Percentiles rank a stretch among this genome's conserved stretches.
Conservation (phyloP, 2,888 invertebrate genomes). For the Drosophila mettleri region DNA sequence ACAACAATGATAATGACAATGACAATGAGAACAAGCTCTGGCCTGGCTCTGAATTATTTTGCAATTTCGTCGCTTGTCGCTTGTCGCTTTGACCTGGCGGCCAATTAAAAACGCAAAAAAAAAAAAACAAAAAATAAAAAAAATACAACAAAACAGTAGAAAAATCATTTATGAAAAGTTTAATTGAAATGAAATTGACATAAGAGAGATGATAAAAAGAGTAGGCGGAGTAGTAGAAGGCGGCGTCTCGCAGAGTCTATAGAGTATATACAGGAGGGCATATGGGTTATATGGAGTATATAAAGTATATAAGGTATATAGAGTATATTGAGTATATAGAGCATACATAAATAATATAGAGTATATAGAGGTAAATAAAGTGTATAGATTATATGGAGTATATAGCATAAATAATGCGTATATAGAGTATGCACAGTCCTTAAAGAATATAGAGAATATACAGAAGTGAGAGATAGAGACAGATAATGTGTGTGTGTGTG, state of each 20-base stretch:
- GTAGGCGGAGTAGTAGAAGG: not conserved
- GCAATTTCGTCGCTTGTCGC: conserved; percentile 49
- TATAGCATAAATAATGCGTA: not conserved
- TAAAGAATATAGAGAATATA: not conserved
- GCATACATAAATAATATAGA: not conserved
- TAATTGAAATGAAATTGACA: conserved; percentile 46
- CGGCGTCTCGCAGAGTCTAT: not conserved
- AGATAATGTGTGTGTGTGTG: too few relatives aligned
- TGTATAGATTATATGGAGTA: not conserved
- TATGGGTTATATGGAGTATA: not conserved
- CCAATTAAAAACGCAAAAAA: conserved; percentile 65
- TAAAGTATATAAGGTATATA: not conserved
- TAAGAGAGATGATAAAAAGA: not conserved
- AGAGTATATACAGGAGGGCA: not conserved
- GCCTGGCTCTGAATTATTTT: conserved; percentile 55
- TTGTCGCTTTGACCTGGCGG: conserved; percentile 51
- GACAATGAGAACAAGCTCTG: conserved; percentile 6
- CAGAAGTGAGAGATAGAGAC: not conserved
- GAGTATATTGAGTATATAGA: not conserved
- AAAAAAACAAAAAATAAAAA: conserved; percentile 25
- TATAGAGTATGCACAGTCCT: not conserved
- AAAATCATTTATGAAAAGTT: conserved; percentile 40
- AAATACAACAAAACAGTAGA: conserved; percentile 1
- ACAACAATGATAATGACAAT: conserved; percentile 10
- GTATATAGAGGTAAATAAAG: not conserved